A percentile compares a stretch with the other conserved stretches of the same genome.
Conservation (phyloP, 1,140 invertebrate genomes). For the Anagrus nilaparvatae region DNA sequence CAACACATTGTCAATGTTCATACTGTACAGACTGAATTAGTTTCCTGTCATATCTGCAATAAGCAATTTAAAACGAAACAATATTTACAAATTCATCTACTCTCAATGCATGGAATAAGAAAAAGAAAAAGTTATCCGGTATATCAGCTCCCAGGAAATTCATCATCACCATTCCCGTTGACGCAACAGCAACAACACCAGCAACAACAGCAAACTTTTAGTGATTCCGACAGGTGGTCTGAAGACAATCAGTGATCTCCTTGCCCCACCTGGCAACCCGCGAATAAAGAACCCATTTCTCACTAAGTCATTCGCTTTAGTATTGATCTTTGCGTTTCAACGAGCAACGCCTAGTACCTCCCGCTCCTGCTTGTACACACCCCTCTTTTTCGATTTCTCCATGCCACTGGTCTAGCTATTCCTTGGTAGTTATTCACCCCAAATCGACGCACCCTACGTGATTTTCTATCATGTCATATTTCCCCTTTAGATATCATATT, state of each 20-base stretch:
- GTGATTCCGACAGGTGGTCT: constrained; percentile 21
- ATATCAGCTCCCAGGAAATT: constrained; percentile 30
- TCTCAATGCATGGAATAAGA: constrained; percentile 57
- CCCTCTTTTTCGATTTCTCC: constrained; percentile 11
- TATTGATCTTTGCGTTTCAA: constrained; percentile 41
- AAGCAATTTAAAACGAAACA: constrained; percentile 62
- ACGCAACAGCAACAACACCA: constrained; percentile 23
- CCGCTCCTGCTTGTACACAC: constrained; percentile 24
- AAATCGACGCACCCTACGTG: constrained; percentile 6
- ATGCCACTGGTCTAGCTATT: constrained; percentile 4
- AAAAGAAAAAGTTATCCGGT: constrained; percentile 46
- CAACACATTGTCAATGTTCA: constrained; percentile 67
- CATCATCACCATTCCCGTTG: constrained; percentile 15
- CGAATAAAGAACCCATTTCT: constrained; percentile 8
- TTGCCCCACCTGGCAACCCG: constrained; percentile 4
- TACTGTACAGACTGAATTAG: constrained; percentile 53
- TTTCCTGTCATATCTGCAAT: constrained; percentile 52
- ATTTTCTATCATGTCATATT: too few species aligned
- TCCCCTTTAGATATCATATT: too few species aligned
- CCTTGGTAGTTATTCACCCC: constrained; percentile 12
- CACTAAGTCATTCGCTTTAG: constrained; percentile 16
- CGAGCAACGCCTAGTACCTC: constrained; percentile 38
- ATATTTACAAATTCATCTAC: constrained; percentile 58
- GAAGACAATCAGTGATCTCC: constrained; percentile 1
- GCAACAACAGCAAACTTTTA: constrained; percentile 23